A percentile compares a stretch with the other conserved stretches of the same genome.
Conservation (phyloP, 2,888 invertebrate genomes). For the Watsonalla cultraria region DNA sequence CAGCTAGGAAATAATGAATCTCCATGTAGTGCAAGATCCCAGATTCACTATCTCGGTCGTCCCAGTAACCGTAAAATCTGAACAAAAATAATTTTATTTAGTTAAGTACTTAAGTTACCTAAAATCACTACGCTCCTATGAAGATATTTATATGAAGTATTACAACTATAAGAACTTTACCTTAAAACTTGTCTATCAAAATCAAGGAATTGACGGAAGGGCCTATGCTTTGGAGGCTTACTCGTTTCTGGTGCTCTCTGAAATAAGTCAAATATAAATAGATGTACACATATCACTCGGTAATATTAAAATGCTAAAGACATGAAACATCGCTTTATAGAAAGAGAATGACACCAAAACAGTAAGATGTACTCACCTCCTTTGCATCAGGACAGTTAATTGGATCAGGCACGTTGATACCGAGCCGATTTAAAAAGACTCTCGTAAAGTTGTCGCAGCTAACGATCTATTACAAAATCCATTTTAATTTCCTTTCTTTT, state of each 20-base stretch:
- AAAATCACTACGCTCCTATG: no score
- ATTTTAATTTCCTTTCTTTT: neutral
- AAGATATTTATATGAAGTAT: no score
- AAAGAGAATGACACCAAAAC: neutral
- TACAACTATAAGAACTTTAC: conserved; percentile 25
- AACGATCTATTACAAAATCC: conserved; percentile 80
- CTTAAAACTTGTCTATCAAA: conserved; percentile 85
- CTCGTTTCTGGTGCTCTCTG: conserved; percentile 44
- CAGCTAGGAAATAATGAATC: conserved; percentile 90
- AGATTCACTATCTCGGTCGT: conserved; percentile 87
- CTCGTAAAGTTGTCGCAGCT: conserved; percentile 93
- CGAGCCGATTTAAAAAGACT: conserved; percentile 89
- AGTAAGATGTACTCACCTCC: conserved; percentile 35
- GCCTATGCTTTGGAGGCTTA: conserved; percentile 74
- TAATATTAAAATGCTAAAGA: no score
- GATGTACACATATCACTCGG: neutral
- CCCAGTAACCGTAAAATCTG: conserved; percentile 94
- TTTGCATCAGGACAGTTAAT: conserved; percentile 61
- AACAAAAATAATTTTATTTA: conserved; percentile 25
- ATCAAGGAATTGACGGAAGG: conserved; percentile 88
- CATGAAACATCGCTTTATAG: no score
- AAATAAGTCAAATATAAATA: conserved; percentile 28
- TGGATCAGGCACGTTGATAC: conserved; percentile 88
- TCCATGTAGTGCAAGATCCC: conserved; percentile 89
- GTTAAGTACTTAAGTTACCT: neutral